Base-by-base conservation (phyloP, 64 coral and sea anemone genomes). In the Orbicella faveolata region DNA sequence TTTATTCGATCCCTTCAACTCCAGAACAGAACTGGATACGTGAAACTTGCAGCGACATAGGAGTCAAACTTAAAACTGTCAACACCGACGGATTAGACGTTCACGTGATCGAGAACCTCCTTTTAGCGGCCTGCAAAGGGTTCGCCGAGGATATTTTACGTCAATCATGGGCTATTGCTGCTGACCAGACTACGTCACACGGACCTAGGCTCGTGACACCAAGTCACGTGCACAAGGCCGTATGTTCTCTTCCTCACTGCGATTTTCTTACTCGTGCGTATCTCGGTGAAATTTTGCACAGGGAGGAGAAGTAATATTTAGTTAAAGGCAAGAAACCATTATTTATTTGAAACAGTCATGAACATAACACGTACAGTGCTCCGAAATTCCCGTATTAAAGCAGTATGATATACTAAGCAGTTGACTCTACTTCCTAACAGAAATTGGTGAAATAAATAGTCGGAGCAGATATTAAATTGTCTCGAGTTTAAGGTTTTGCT, bases 91-190 rank as follows among this genome's bases (percentile, higher is more conserved):
- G 92, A 35, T 61, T 96, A 3, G 73, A 88, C 59, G 52, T 76
- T 41, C 37, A 90, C 48, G 79, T 88, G 52, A 36, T 94, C 19
- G 95, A 96, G 36, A 90, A 55, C 35, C 76, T 91, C 34, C 74
- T 96, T 63, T n/a, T 96, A 41, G 53, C 39, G 44, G 76, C 83
- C 1, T 67, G 77, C 67, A 83, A 62, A 63, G 82, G 88, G 72
- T 92, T 96, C 94, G 75, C 81, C 17, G 61, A 90, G 34, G 88
- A 94, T 14, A 35, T 96, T 48, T 36, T 96, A 25, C 92, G 92
- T 20, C 89, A 67, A 64, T 89, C 92, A 21, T 90, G 76, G 59
- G 88, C 87, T 25, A 76, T 30, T 72, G 89, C 70, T 17, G 54
- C 88, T 17, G 81, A 83, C n/a, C 64, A 84, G 77, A 86, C 76